Base-by-base conservation (phyloP, 2,113 vertebrate species). In the Anhinga rufa region DNA sequence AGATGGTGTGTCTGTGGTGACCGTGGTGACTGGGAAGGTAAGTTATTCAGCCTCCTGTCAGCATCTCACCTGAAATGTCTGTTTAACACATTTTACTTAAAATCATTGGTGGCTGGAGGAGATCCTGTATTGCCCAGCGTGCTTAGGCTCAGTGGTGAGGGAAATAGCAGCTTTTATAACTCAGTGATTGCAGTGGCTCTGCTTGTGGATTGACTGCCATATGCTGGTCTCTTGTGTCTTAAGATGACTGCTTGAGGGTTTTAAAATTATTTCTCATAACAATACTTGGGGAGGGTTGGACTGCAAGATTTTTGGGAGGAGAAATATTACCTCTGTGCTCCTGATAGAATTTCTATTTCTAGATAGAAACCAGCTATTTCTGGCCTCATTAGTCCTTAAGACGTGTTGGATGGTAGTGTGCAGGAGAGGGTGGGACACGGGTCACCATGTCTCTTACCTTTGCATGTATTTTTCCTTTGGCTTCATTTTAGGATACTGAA, bases 1-100 rank as follows among this genome's bases (percentile, higher is more conserved):
- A 6, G 98, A 99, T 10, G 96, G 95, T 24, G 88, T 98, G 82
- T 98, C 98, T n/a, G 98, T 98, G 90, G 97, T 98, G 42, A 97
- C 98, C 0, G 98, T 98, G 82, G 94, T 98, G 90, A 95, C 98
- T 4, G 97, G 97, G 32, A 98, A 98, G 97, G 98, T 98, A 94
- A 98, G 98, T 98, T 80, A 36, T 78, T 81, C 10, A 4, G 18
- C 16, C 31, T 79, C 36, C 61, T 82, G 44, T 57, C 52, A 65
- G 42, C 12, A 28, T 85, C 76, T 91, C 42, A 15, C 72, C 58
- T 90, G 78, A 70, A 83, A 46, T 40, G 28, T 75, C 46, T 72
- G 12, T 42, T 87, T 46, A 38, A 26, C 1, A 8, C 12, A 3
- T 71, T 64, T 40, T 25, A 13, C 10, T 31, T n/a, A 26, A 79